Evolutionary conservation across 2,797 vertebrate genomes (phyloP).

Genomic region (Smutsia temminckii): DNA sequence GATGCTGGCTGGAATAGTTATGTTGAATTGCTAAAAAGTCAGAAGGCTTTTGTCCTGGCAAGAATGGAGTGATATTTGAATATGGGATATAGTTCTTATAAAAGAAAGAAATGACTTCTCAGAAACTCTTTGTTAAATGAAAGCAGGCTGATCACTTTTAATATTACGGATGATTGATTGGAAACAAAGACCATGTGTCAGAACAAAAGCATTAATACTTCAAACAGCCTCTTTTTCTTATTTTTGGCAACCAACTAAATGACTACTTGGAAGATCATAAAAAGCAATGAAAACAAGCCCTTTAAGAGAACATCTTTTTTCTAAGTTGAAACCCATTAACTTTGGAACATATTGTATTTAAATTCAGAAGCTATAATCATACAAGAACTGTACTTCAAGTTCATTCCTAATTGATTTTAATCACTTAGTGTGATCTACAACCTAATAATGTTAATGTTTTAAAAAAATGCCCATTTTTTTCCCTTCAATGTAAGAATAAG

Average conservation of each 20-base stretch:
- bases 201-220: constrained; percentile 32
- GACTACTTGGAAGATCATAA: constrained; percentile 40
- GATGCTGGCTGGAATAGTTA: neutral
- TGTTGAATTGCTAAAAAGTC: constrained; percentile 14
- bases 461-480: neutral
- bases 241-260: constrained; percentile 28
- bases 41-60: constrained; percentile 26
- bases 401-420: constrained; percentile 37
- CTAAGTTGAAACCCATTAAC: constrained; percentile 5
- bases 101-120: constrained; percentile 48
- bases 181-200: constrained; percentile 39
- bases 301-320: constrained; percentile 43
- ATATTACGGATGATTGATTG: constrained; percentile 9
- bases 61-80: constrained; percentile 41
- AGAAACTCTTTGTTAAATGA: constrained; percentile 56
- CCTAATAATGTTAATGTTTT: neutral
- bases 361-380: constrained; percentile 20
- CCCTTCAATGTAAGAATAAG: neutral
- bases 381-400: neutral
- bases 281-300: constrained; percentile 5
- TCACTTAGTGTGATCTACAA: neutral
- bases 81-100: neutral
- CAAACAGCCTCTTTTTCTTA: neutral
- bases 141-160: constrained; percentile 47
- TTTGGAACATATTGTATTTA: constrained; percentile 30